Base-by-base conservation (phyloP, 2,888 invertebrate species). In the Drosophila fulvimacula region DNA sequence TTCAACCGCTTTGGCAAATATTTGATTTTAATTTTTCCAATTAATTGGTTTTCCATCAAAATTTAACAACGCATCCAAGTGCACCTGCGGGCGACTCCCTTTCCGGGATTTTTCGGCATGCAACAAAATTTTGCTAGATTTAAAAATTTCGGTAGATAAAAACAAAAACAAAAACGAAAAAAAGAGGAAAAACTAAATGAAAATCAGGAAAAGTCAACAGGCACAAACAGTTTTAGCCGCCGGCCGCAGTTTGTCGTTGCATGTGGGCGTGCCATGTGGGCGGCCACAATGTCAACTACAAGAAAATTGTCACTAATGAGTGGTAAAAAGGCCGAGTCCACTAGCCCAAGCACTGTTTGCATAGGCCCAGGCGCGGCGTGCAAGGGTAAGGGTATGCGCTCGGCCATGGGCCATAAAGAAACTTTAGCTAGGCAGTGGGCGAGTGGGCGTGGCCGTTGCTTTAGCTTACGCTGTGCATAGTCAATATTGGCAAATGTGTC, bases 241-340 rank as follows among this genome's bases (percentile, higher is more conserved):
- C 32, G 24, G 63, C 65, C 56, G 46, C 67, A 55, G 64, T 60
- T 74, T 69, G 71, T 41, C 21, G 51, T 69, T 44, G 21, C 30
- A 32, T 64, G 74, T 36, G 21, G 75, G 76, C 79, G 76, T 76
- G 76, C 65, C 76, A 62, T 52, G 77, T 77, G 77, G 80, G 77
- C 68, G 77, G 55, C 77, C 68, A 59, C 77, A 89, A 86, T 86
- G 86, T 89, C 86, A 86, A 89, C 86, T 89, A 86, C 86, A 89
- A 89, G 90, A 88, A 86, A 86, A 86, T 86, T 89, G 90, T 89
- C 86, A 86, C 86, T 86, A 86, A 86, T 89, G 86, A 86, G 86
- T 86, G 86, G 86, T 82, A 81, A 88, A 89, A 89, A 86, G 88
- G 82, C 75, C 80, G 82, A 83, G 88, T 73, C 70, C 56, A 69